Conservation (phyloP, 2,797 vertebrate species). For the Neosalanx taihuensis region DNA sequence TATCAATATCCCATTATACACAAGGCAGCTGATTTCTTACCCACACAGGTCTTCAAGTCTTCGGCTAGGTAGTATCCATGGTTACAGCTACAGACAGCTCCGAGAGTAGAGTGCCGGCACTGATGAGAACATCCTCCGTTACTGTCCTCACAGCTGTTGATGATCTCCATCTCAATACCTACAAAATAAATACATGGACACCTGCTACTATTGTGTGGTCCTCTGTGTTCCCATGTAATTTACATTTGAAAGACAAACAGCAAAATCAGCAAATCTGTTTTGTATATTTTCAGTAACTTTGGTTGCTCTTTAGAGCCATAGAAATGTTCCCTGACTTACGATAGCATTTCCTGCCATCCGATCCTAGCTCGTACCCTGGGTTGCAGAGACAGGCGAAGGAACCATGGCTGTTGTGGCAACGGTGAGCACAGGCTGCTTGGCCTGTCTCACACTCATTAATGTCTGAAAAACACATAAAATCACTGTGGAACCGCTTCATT, state of each 20-base stretch:
- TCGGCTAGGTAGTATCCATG: slow-evolving; percentile 69
- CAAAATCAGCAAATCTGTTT: background rate
- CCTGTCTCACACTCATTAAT: slow-evolving; percentile 73
- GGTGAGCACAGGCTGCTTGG: slow-evolving; percentile 70
- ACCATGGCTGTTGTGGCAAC: slow-evolving; percentile 77
- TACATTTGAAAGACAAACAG: background rate
- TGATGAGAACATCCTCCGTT: slow-evolving; percentile 80
- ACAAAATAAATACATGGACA: slow-evolving; percentile 16
- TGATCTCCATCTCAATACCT: slow-evolving; percentile 87
- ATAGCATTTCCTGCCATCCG: slow-evolving; percentile 77
- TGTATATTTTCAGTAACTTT: background rate
- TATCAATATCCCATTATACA: background rate
- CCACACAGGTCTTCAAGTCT: slow-evolving; percentile 77
- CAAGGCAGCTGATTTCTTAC: slow-evolving; percentile 51
- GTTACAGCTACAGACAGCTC: slow-evolving; percentile 77
- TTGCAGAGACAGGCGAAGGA: slow-evolving; percentile 80
- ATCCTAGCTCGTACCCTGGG: slow-evolving; percentile 78
- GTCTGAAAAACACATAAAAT: slow-evolving; percentile 62
- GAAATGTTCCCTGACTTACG: slow-evolving; percentile 65
- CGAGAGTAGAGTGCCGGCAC: slow-evolving; percentile 74
- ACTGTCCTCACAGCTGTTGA: slow-evolving; percentile 77
- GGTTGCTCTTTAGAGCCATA: no score
- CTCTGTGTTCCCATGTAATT: background rate
- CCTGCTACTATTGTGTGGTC: no score
- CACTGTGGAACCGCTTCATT: background rate